These are phyloP conservation scores for Zaprionus taronus DNA, from an alignment of 1,140 invertebrate species.

Conservation along the genomic window DNA sequence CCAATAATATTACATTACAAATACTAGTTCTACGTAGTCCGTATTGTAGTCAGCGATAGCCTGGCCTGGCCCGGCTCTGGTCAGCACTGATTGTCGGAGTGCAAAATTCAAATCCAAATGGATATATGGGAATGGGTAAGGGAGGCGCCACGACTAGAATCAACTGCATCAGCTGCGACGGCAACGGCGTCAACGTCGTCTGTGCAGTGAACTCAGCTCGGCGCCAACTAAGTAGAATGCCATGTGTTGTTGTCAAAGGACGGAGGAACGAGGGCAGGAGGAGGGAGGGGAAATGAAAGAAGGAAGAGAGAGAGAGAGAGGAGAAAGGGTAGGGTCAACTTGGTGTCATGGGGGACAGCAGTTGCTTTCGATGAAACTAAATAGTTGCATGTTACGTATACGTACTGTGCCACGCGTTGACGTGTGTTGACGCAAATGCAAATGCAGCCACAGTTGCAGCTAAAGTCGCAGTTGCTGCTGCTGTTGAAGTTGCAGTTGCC, in stretches of 20 bases:
- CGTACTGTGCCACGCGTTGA: slow-evolving; percentile 62
- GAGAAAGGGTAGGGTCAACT: not conserved
- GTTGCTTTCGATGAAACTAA: slow-evolving; percentile 40
- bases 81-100: slow-evolving; percentile 59
- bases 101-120: slow-evolving; percentile 51
- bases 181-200: slow-evolving; percentile 32
- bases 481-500: not conserved
- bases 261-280: not conserved
- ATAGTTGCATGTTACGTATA: slow-evolving; percentile 76
- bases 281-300: too few relatives aligned
- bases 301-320: not conserved
- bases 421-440: slow-evolving; percentile 56
- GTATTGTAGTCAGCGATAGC: not conserved
- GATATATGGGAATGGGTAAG: not conserved
- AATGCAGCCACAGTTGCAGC: slow-evolving; percentile 49
- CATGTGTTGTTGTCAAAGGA: slow-evolving; percentile 39
- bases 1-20: slow-evolving; percentile 29
- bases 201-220: slow-evolving; percentile 67
- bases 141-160: slow-evolving; percentile 12
- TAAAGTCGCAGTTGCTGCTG: slow-evolving; percentile 2
- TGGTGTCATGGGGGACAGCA: slow-evolving; percentile 28
- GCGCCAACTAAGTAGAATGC: slow-evolving; percentile 67
- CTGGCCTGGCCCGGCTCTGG: slow-evolving; percentile 12
- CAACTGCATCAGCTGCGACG: slow-evolving; percentile 39
- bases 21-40: slow-evolving; percentile 15